Evolutionary conservation across 2,113 vertebrate genomes (phyloP).

Genomic region (Eclectus roratus): DNA sequence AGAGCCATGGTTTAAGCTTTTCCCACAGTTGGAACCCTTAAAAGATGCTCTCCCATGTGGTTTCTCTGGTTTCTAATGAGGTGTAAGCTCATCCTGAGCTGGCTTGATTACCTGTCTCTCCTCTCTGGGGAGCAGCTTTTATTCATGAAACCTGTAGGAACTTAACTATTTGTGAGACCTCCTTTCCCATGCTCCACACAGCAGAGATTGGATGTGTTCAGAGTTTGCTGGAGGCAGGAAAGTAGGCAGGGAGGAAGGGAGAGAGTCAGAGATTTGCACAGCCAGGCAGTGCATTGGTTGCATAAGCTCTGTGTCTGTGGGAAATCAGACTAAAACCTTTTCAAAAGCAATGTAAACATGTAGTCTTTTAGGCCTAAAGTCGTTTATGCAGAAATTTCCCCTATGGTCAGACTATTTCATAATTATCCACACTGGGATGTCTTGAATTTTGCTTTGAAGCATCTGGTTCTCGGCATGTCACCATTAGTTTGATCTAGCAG

Average conservation of each 20-base stretch:
- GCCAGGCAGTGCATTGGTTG: constrained; percentile 8
- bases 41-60: neutral
- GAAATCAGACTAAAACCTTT: constrained; percentile 51
- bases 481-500: constrained; percentile 33
- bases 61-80: constrained; percentile 28
- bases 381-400: constrained; percentile 56
- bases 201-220: neutral
- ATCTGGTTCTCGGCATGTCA: constrained; percentile 14
- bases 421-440: constrained; percentile 48
- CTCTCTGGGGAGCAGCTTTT: neutral
- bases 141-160: neutral
- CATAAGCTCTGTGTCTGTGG: constrained; percentile 46
- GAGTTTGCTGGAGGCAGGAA: neutral
- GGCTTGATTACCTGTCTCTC: neutral
- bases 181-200: neutral
- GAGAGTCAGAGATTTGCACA: neutral
- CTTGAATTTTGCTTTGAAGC: constrained; percentile 46
- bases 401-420: constrained; percentile 49
- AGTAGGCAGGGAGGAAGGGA: neutral
- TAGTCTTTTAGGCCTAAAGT: constrained; percentile 41
- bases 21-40: neutral
- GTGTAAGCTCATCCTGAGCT: neutral
- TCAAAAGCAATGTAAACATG: constrained; percentile 52
- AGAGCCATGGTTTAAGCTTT: neutral
- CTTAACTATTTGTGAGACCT: neutral